phyloP scores from a whole-genome alignment of 2,888 invertebrate genomes.

The Melitaea athalia region DNA sequence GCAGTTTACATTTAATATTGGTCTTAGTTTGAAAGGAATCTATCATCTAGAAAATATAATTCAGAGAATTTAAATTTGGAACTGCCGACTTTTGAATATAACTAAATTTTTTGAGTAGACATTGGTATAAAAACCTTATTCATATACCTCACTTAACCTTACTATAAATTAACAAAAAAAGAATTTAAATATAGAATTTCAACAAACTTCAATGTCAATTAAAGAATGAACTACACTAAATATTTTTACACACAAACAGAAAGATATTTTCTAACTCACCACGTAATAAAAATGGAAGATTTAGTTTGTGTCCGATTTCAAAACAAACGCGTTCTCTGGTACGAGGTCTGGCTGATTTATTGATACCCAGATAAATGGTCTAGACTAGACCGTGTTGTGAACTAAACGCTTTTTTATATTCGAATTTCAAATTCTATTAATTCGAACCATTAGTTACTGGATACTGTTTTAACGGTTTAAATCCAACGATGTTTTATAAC shows the following conservation, averaged over 20 bases:
- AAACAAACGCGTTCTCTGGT: conserved; percentile 45
- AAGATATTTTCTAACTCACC: conserved; percentile 17
- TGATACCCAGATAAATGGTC: conserved; percentile 45
- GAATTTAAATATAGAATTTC: too few relatives aligned
- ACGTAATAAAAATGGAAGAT: conserved; percentile 41
- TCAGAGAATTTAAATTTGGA: too few relatives aligned
- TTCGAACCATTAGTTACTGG: conserved; percentile 28
- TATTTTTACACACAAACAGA: not conserved
- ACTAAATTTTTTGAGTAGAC: too few relatives aligned
- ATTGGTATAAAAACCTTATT: too few relatives aligned
- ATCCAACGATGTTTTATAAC: not conserved
- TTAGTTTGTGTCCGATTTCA: conserved; percentile 42
- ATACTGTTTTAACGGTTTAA: conserved; percentile 23
- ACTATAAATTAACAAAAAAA: too few relatives aligned
- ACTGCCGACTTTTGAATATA: too few relatives aligned
- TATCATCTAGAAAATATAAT: too few relatives aligned
- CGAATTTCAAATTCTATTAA: conserved; percentile 36
- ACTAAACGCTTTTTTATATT: conserved; percentile 27
- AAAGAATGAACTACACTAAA: not conserved
- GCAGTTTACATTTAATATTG: too few relatives aligned
- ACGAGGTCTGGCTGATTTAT: conserved; percentile 45
- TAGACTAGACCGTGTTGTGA: conserved; percentile 21
- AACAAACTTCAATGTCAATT: too few relatives aligned
- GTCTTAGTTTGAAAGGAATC: too few relatives aligned
- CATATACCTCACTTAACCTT: too few relatives aligned